phyloP scores from a whole-genome alignment of 1,140 invertebrate species.

The Idris sp. region DNA sequence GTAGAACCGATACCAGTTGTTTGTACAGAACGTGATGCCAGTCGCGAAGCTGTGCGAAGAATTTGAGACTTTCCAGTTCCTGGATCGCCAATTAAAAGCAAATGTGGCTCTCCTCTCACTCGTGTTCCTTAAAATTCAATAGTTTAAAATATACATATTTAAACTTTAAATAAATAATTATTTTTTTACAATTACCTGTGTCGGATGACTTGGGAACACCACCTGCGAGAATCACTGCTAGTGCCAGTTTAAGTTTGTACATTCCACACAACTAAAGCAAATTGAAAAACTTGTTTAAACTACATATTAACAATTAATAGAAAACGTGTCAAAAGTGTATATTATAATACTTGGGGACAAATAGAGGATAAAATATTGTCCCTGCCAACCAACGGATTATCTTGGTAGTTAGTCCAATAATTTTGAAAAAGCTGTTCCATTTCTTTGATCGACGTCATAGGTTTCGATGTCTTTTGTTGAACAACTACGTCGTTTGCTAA shows the following conservation, averaged over 20 bases:
- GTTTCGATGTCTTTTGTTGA: conserved; percentile 68
- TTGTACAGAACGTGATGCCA: conserved; percentile 87
- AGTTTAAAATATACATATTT: too few relatives aligned
- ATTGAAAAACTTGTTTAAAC: conserved; percentile 3
- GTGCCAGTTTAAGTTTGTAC: conserved; percentile 91
- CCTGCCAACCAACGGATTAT: conserved; percentile 83
- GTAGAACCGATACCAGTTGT: conserved; percentile 93
- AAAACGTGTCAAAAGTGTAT: neutral
- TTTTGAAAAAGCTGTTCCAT: conserved; percentile 84
- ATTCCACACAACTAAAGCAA: conserved; percentile 88
- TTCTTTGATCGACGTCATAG: conserved; percentile 78
- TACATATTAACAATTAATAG: neutral
- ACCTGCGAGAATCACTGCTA: conserved; percentile 85
- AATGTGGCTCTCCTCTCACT: conserved; percentile 88
- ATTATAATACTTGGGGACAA: conserved; percentile 85
- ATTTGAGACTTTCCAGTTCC: conserved; percentile 95
- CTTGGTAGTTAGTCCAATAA: conserved; percentile 86
- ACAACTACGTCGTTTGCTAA: conserved; percentile 73
- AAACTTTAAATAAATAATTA: too few relatives aligned
- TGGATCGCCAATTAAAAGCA: conserved; percentile 93
- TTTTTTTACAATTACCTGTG: conserved; percentile 73
- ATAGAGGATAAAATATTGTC: conserved; percentile 90
- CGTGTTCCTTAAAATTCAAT: conserved; percentile 63
- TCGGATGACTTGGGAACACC: conserved; percentile 82
- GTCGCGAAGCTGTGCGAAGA: conserved; percentile 85